phyloP scores from a whole-genome alignment of 2,888 invertebrate species.

The Camponotus fellah region DNA sequence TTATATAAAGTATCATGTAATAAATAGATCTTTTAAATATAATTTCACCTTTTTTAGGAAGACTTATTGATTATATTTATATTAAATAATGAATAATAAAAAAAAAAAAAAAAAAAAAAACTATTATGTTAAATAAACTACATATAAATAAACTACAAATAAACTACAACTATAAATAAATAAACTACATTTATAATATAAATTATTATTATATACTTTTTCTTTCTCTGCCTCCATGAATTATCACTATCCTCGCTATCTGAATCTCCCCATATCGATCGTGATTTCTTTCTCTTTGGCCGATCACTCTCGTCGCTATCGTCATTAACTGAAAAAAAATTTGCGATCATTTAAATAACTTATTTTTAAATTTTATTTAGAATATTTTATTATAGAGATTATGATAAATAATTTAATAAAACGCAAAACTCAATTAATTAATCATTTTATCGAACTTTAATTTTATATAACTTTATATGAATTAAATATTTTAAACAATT shows the following conservation, averaged over 20 bases:
- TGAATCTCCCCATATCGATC: conserved; percentile 88
- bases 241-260: conserved; percentile 89
- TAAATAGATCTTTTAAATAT: too few relatives aligned
- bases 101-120: too few relatives aligned
- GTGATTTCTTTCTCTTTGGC: conserved; percentile 88
- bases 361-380: conserved; percentile 8
- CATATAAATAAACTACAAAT: too few relatives aligned
- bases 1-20: too few relatives aligned
- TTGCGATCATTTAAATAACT: conserved; percentile 14
- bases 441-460: background rate
- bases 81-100: too few relatives aligned
- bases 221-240: conserved; percentile 87
- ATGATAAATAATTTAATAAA: conserved; percentile 2
- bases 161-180: too few relatives aligned
- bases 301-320: conserved; percentile 88
- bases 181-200: too few relatives aligned
- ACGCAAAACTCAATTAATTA: background rate
- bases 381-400: background rate
- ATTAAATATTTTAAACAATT: conserved; percentile 21
- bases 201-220: conserved; percentile 80
- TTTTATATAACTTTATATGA: background rate
- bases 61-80: too few relatives aligned
- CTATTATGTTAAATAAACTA: too few relatives aligned
- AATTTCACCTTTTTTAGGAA: too few relatives aligned
- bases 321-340: conserved; percentile 85